phyloP scores from a whole-genome alignment of 2,797 vertebrate genomes.

The Phalanger gymnotis region DNA sequence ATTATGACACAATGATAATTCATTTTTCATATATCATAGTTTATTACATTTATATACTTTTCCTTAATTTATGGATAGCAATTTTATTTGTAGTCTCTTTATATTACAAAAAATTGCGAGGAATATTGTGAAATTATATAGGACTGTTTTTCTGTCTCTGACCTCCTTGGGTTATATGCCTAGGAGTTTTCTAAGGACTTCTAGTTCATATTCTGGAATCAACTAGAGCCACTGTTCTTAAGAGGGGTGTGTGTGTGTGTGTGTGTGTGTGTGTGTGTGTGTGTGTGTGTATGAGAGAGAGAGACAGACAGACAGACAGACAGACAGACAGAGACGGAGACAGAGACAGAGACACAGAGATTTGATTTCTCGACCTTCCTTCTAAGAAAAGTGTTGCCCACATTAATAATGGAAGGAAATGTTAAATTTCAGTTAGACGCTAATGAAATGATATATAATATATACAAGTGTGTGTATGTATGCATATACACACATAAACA shows the following conservation, averaged over 20 bases:
- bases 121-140: neutral
- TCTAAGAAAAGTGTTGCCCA: neutral
- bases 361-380: neutral
- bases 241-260: neutral
- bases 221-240: neutral
- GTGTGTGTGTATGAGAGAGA: no score
- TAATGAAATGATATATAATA: neutral
- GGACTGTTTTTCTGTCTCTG: neutral
- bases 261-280: neutral
- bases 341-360: no score
- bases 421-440: neutral
- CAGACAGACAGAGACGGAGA: no score
- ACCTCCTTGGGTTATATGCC: neutral
- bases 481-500: no score
- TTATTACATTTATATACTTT: neutral
- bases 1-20: neutral
- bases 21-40: neutral
- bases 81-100: neutral
- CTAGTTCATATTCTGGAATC: neutral
- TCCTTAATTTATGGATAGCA: neutral
- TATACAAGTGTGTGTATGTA: neutral
- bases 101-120: neutral
- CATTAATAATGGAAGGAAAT: neutral
- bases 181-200: neutral
- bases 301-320: no score